A percentile compares a stretch with the other conserved stretches of the same genome.
phyloP scores from a whole-genome alignment of 64 coral and sea anemone genomes.

The Porites australiensis region DNA sequence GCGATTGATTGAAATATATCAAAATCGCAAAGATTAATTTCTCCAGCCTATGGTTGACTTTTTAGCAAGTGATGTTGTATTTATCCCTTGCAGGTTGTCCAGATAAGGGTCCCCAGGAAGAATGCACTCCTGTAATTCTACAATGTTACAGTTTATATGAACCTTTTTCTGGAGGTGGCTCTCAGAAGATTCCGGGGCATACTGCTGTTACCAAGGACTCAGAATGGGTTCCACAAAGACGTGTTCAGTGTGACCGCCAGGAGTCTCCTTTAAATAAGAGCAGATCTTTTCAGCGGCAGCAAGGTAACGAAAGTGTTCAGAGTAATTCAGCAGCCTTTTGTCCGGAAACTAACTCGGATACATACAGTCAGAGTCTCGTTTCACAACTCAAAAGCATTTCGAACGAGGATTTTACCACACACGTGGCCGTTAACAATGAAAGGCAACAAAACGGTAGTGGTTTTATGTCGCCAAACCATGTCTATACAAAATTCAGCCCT shows the following conservation, averaged over 20 bases:
- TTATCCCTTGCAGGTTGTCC: slow-evolving; percentile 7
- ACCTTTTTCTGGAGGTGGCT: neutral
- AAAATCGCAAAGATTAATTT: too few relatives aligned
- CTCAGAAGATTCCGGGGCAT: neutral
- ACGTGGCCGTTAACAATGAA: neutral
- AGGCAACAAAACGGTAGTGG: neutral
- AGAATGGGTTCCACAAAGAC: neutral
- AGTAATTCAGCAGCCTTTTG: neutral
- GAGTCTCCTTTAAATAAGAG: neutral
- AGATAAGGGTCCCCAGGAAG: neutral
- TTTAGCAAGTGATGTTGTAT: neutral
- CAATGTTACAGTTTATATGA: slow-evolving; percentile 34
- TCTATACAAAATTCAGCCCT: neutral
- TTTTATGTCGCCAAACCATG: neutral
- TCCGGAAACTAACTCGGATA: neutral
- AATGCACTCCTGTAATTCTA: slow-evolving; percentile 36
- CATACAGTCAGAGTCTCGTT: neutral
- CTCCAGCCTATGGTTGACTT: neutral
- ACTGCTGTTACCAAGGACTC: too few relatives aligned
- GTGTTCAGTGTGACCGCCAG: neutral
- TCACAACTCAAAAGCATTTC: neutral
- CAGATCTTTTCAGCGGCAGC: too few relatives aligned
- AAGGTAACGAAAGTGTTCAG: too few relatives aligned
- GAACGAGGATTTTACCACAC: neutral
- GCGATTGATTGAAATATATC: too few relatives aligned